Evolutionary conservation across 2,888 invertebrate genomes (phyloP), one percentile per base, ranked within the genome.

Genomic region (Lithophane socia): DNA sequence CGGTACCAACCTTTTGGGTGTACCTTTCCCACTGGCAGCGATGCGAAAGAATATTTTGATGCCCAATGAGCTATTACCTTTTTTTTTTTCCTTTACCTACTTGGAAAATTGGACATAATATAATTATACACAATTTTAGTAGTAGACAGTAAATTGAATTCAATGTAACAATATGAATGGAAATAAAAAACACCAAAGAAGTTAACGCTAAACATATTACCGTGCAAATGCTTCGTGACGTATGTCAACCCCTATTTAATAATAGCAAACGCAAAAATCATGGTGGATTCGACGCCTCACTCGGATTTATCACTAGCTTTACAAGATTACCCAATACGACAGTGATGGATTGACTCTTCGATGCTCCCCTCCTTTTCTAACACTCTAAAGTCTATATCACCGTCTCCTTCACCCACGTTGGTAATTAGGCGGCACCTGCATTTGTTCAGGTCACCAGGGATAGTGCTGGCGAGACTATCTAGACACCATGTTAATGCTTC

Each of bases 381-480:
- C 91, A 12, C 66, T 73, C 69, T 13, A 47, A 61, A 69, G 70
- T 60, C 13, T 71, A 65, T 92, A 90, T 86, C 63, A 73, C 81
- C 82, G 54, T 93, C 93, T 88, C 91, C 67, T 81, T 94, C 90
- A 37, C 84, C 74, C 92, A 66, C 79, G 85, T 86, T 81, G 91
- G 93, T 95, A 96, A 96, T 96, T 96, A 96, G 94, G 91, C 90
- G 90, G 91, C 93, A 95, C 95, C 95, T 95, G 95, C 95, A 96
- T 96, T 95, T 94, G 94, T 94, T 94, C 93, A 93, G 94, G 94
- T 94, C 93, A 93, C 91, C 87, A 88, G 91, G 93, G 94, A 93
- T 94, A 94, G 93, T 92, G 88, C 87, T 67, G 87, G 90, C 88
- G 93, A 94, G 93, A 93, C 91, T 95, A 96, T 95, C 95, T 95